Evolutionary conservation across 2,888 invertebrate species (phyloP), one percentile per base, ranked within the genome.

Genomic region (Sicus ferrugineus): DNA sequence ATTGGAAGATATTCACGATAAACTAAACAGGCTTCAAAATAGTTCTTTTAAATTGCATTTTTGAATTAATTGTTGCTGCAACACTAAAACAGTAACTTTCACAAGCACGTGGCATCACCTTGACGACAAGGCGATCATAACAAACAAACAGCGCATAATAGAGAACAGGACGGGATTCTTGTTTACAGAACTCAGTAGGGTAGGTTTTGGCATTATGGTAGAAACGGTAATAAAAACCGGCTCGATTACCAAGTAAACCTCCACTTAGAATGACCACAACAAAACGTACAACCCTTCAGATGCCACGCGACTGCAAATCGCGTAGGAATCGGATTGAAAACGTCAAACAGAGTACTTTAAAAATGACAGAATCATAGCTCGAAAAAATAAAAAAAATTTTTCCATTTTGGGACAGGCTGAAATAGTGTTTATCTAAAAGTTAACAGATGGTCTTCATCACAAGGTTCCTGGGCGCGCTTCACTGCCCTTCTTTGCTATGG

Each of bases 401-500:
- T 3, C 19, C 46, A 46, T 46, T 5, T 46, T 4, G n/a, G 3
- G 46, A n/a, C 46, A 16, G 14, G 9, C 14, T 16, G 3, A 9
- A 46, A 46, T 46, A n/a, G 46, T 5, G 4, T 23, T 21, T 23
- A 21, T 52, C 3, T 52, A 9, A 52, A 21, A 23, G 11, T 23
- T 26, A 0, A 28, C 54, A 28, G 16, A 54, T 54, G 54, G 26
- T 14, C 5, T 63, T 61, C 65, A 65, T 19, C 19, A 38, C 14
- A n/a, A 56, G 23, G 52, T 34, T 46, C 14, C 58, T 42, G 56
- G 26, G 42, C n/a, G 21, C 52, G 52, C 26, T 21, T 52, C 11
- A 21, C 16, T 50, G 7, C 16, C 16, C 50, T 50, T 50, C 21
- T 26, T 52, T 26, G 9, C 21, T 79, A 85, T 85, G 85, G 85